Conservation (phyloP, 2,888 invertebrate genomes). For the Emesis castigata region DNA sequence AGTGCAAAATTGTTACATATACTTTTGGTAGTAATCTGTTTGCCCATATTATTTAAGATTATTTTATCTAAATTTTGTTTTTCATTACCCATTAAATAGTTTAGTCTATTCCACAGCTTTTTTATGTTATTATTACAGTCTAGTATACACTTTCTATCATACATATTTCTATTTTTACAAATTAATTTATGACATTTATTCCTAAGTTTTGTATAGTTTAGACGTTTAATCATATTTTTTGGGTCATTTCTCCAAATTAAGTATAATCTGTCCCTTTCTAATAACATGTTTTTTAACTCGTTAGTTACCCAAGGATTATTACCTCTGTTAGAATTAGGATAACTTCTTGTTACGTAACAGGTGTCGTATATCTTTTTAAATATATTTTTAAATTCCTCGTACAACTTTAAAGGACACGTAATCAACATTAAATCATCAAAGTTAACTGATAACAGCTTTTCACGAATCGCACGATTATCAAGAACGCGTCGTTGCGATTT, state of each 20-base stretch:
- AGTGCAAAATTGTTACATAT: slow-evolving; percentile 2
- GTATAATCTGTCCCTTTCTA: slow-evolving; percentile 11
- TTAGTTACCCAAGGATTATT: slow-evolving; percentile 1
- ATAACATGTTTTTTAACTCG: not conserved
- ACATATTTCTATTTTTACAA: not conserved
- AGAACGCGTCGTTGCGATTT: too few relatives aligned
- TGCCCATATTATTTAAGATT: not conserved
- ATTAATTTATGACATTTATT: not conserved
- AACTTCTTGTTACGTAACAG: not conserved
- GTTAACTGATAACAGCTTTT: too few relatives aligned
- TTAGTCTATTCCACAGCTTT: not conserved
- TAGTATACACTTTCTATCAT: not conserved
- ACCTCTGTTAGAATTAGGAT: not conserved
- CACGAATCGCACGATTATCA: too few relatives aligned
- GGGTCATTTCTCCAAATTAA: not conserved
- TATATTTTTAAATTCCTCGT: not conserved
- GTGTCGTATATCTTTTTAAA: not conserved
- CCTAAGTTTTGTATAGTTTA: not conserved
- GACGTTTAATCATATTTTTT: slow-evolving; percentile 3
- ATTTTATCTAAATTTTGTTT: not conserved
- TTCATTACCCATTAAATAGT: not conserved
- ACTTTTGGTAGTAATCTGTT: not conserved
- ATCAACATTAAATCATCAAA: too few relatives aligned
- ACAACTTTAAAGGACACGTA: not conserved
- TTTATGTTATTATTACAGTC: slow-evolving; percentile 6